These are phyloP conservation scores for Anthoscopus minutus DNA, from an alignment of 2,113 vertebrate species.

Conservation along the genomic window DNA sequence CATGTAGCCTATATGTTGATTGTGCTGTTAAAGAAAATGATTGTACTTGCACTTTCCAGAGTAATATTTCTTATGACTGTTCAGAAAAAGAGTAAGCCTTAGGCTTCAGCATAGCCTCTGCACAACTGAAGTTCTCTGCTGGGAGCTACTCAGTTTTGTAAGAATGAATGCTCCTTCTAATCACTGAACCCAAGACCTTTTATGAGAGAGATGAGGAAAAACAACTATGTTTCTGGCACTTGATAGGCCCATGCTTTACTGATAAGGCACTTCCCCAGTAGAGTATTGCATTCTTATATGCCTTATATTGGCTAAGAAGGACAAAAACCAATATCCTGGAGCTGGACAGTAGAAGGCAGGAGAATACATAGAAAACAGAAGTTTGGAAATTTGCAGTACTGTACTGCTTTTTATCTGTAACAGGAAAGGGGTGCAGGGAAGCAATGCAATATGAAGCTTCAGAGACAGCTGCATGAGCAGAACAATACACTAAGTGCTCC, in stretches of 20 bases:
- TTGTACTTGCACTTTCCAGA: not conserved
- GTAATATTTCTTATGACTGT: not conserved
- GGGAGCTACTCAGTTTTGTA: not conserved
- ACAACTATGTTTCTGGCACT: not conserved
- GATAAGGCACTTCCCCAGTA: conserved; percentile 3
- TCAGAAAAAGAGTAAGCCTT: not conserved
- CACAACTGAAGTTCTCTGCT: not conserved
- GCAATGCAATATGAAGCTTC: not conserved
- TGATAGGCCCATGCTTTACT: not conserved
- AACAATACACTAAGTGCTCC: conserved; percentile 18
- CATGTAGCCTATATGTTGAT: not conserved
- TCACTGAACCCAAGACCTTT: not conserved
- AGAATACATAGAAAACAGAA: not conserved
- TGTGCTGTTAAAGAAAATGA: not conserved
- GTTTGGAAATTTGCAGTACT: not conserved
- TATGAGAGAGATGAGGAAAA: not conserved
- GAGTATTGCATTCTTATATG: not conserved
- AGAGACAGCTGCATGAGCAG: conserved; percentile 20
- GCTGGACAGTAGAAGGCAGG: not conserved
- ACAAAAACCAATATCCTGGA: not conserved
- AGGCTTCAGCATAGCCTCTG: not conserved
- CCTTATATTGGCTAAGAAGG: conserved; percentile 10
- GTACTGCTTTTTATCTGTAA: not conserved
- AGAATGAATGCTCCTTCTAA: not conserved
- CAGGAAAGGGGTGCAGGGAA: not conserved